A percentile compares a stretch with the other conserved stretches of the same genome.
Evolutionary conservation across 2,888 invertebrate genomes (phyloP).

Genomic region (Pediacus dermestoides): DNA sequence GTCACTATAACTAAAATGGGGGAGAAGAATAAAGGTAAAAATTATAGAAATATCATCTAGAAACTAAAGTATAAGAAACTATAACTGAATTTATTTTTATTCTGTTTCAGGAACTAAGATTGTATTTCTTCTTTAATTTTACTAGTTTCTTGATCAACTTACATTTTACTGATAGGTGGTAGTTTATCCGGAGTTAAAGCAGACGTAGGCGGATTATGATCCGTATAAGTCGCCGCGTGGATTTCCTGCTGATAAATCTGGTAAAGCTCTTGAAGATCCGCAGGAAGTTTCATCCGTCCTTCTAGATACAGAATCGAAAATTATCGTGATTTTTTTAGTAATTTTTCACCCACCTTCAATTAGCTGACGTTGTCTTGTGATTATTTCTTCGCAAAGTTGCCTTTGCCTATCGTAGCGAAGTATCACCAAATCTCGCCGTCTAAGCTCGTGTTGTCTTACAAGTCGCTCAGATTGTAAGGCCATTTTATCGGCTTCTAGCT

Average conservation of each 20-base stretch:
- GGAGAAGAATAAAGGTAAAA: background rate
- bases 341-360: slow-evolving; percentile 72
- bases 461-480: slow-evolving; percentile 85
- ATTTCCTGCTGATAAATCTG: slow-evolving; percentile 83
- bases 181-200: slow-evolving; percentile 57
- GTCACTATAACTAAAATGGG: slow-evolving; percentile 41
- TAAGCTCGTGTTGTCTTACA: slow-evolving; percentile 80
- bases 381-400: slow-evolving; percentile 86
- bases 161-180: slow-evolving; percentile 64
- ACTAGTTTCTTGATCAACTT: no score
- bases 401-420: slow-evolving; percentile 80
- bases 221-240: slow-evolving; percentile 74
- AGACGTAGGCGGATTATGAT: slow-evolving; percentile 50
- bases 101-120: no score
- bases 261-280: slow-evolving; percentile 76
- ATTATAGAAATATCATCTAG: slow-evolving; percentile 3
- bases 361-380: slow-evolving; percentile 78
- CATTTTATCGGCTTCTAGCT: slow-evolving; percentile 90
- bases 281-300: slow-evolving; percentile 64
- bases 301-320: slow-evolving; percentile 50
- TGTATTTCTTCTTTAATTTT: no score
- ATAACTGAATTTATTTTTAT: no score
- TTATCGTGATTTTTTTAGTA: background rate
- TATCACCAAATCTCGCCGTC: slow-evolving; percentile 78
- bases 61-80: slow-evolving; percentile 6